Evolutionary conservation across 2,797 vertebrate genomes (phyloP), one percentile per base, ranked within the genome.

Genomic region (Liasis olivaceus): DNA sequence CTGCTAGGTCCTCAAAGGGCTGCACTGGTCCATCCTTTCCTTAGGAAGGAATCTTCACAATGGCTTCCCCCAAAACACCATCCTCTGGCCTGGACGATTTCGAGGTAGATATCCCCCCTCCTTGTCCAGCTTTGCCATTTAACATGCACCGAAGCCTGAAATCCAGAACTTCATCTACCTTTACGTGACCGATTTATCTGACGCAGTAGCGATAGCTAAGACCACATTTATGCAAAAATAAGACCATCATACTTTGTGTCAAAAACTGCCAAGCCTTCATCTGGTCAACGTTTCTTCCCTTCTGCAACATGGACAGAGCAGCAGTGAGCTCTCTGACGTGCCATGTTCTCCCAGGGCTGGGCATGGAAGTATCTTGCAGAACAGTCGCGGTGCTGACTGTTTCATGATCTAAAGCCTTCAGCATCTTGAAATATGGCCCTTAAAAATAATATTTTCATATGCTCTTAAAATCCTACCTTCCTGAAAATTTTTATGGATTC

Each of bases 401-500:
- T n/a, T 72, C 88, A 72, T 47, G 88, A 54, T 31, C 22, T 31
- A 66, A 51, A 13, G 11, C 86, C 24, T 69, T 26, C 60, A 24
- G 62, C 24, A 0, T 54, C 47, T 51, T 54, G 36, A 69, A 91
- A 88, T 91, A 24, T 17, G 22, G 63, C 85, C 1, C 72, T 85
- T 1, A 51, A n/a, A 81, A 95, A 92, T 92, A 60, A 47, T 87
- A 93, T 63, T 59, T 26, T 42, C 26, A 93, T 15, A 13, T 63
- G 92, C 24, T 11, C 84, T 15, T 90, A 77, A 72, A 66, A 92
- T 51, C 86, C 58, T 24, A n/a, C 81, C 28, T 93, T 92, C 62
- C 58, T 91, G 93, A 93, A 59, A 88, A 85, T 59, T 17, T 87
- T 85, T 36, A 91, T 85, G 85, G 91, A 58, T 91, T 13, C 56